Percentiles rank a stretch among this genome's conserved stretches.
These are phyloP conservation scores for Drosophila subpulchrella DNA, from an alignment of 1,140 invertebrate species.

Conservation along the genomic window DNA sequence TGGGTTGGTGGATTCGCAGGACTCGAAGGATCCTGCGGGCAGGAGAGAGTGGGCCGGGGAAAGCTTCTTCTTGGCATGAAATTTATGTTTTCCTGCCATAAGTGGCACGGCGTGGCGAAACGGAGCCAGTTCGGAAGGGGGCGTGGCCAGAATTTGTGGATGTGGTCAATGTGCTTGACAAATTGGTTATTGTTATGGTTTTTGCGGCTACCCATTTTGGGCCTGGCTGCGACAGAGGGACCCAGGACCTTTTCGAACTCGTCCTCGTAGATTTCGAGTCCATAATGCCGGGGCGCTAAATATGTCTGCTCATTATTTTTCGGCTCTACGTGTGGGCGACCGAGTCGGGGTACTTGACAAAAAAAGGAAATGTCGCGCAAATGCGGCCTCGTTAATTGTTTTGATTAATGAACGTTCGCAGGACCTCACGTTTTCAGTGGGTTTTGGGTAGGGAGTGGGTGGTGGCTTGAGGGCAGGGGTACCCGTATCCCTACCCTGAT, in stretches of 20 bases:
- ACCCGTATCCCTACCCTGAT: neutral
- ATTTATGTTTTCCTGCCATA: slow-evolving; percentile 80
- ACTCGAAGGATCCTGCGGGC: slow-evolving; percentile 21
- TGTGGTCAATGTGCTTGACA: slow-evolving; percentile 81
- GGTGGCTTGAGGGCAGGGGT: neutral
- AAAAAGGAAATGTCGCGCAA: slow-evolving; percentile 77
- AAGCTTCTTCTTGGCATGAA: slow-evolving; percentile 71
- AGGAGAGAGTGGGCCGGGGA: slow-evolving; percentile 2
- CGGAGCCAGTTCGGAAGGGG: slow-evolving; percentile 28
- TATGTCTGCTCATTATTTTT: slow-evolving; percentile 74
- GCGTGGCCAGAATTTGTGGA: slow-evolving; percentile 56
- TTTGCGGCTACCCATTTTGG: slow-evolving; percentile 39
- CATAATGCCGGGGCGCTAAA: slow-evolving; percentile 63
- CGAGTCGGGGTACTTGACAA: slow-evolving; percentile 54
- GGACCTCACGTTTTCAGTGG: slow-evolving; percentile 63
- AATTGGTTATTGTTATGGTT: slow-evolving; percentile 82
- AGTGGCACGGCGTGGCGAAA: slow-evolving; percentile 71
- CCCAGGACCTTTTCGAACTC: neutral
- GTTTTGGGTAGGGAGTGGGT: neutral
- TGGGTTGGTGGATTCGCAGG: neutral
- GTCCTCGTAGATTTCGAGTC: slow-evolving; percentile 32
- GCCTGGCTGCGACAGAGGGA: slow-evolving; percentile 12
- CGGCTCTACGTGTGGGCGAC: slow-evolving; percentile 58
- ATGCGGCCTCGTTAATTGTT: slow-evolving; percentile 82
- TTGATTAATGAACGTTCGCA: slow-evolving; percentile 78